Evolutionary conservation across 2,888 invertebrate genomes (phyloP), one percentile per base, ranked within the genome.

Genomic region (Campoplex nolae): DNA sequence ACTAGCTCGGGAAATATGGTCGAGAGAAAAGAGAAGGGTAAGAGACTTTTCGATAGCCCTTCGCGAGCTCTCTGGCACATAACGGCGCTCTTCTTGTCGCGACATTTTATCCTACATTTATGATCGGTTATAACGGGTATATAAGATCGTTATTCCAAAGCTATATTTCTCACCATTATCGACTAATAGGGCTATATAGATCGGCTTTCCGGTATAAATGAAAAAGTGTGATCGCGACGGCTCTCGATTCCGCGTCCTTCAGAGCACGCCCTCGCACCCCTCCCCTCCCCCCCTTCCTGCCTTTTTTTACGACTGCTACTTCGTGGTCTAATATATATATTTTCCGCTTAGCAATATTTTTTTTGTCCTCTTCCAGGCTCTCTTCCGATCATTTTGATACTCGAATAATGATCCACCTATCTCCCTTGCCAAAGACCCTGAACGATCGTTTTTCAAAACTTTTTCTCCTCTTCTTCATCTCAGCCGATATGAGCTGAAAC

Each of bases 81-180:
- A 89, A 88, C 88, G 82, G 78, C 84, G 82, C 79, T 89, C 38
- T 28, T 62, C 88, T 88, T 83, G 80, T 86, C 88, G 88, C 92
- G 92, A 92, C 91, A 90, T 91, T 92, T 91, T 91, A 92, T 92
- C 90, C 89, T 86, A 89, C 91, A 90, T 92, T 92, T 91, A 92
- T 88, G 92, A 91, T 90, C 90, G 82, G 77, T 89, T 89, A 91
- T 92, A 91, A 91, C 74, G 82, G 88, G 85, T 75, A 82, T 68
- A 82, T 85, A 88, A 90, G 91, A 91, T 91, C 92, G 90, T 92
- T 91, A 91, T 89, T 86, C 87, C 84, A 51, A 70, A 74, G 87
- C 88, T 89, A 88, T 91, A 92, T 91, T 90, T 91, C 90, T 90
- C 91, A 91, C 90, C 90, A 92, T 92, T 92, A 92, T 90, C 91